phyloP scores from a whole-genome alignment of 2,888 invertebrate genomes.

The Ochropacha duplaris region DNA sequence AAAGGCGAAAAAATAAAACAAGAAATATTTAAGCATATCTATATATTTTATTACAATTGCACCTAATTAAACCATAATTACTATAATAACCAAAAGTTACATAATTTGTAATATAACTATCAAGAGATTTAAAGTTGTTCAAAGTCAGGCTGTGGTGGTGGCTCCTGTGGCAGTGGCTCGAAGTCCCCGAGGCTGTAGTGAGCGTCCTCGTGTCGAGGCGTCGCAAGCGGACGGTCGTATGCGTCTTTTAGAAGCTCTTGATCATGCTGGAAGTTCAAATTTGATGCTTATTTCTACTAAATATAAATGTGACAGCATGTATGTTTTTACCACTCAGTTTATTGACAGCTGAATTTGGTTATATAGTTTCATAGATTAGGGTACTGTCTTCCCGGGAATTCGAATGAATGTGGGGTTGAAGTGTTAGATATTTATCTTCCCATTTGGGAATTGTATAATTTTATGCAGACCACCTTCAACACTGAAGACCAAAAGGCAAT shows the following conservation, averaged over 20 bases:
- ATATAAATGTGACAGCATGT: too few species aligned
- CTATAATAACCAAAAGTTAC: conserved; percentile 11
- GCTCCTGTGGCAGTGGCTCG: conserved; percentile 77
- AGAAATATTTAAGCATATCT: conserved; percentile 21
- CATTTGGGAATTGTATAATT: too few species aligned
- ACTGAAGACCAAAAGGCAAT: too few species aligned
- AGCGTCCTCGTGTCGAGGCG: conserved; percentile 75
- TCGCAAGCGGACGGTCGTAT: conserved; percentile 76
- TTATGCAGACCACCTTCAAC: too few species aligned
- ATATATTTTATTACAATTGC: conserved; percentile 14
- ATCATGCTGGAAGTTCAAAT: conserved; percentile 55
- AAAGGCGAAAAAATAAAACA: conserved; percentile 79
- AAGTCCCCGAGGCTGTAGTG: conserved; percentile 77
- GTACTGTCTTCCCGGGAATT: too few species aligned
- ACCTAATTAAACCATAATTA: conserved; percentile 5
- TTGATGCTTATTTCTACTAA: too few species aligned
- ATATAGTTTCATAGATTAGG: too few species aligned
- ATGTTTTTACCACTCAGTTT: too few species aligned
- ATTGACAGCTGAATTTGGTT: too few species aligned
- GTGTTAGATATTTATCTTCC: too few species aligned
- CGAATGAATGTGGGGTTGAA: too few species aligned
- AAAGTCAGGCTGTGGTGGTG: conserved; percentile 78
- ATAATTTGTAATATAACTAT: conserved; percentile 2
- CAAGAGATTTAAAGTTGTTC: conserved; percentile 62
- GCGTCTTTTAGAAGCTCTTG: conserved; percentile 72